Base-by-base conservation (phyloP, 2,113 vertebrate genomes). In the Stegostoma tigrinum region DNA sequence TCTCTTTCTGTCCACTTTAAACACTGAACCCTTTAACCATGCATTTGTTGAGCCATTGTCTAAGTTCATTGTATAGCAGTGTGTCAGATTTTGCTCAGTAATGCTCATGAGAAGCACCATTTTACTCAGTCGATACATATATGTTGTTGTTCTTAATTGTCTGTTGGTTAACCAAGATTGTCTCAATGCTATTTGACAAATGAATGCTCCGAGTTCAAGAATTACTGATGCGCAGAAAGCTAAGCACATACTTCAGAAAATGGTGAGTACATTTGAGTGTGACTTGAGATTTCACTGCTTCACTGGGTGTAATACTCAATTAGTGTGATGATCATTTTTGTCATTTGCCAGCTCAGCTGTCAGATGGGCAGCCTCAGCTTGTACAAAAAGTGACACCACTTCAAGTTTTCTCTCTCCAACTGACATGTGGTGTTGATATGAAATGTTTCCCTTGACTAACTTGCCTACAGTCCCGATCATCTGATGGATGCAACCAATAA, bases 401-500 rank as follows among this genome's bases (percentile, higher is more conserved):
- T 55, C 48, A 48, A 30, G 8, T 55, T 48, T 48, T 89, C 86
- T 30, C 48, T 52, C 52, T 2, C 86, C 52, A 8, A 55, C 27
- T 30, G 86, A 89, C 45, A 55, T 3, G 48, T 55, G 86, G 23
- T 27, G 42, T 87, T 52, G 42, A 87, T 27, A 0, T 52, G 6
- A 87, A 27, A 89, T 15, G 10, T 89, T 52, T 89, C 10, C 86
- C 48, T 55, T 83, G 80, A 42, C 80, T 38, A 80, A 80, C 34
- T 86, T 48, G 83, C 83, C 83, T 83, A 21, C 80, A 45, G 7
- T 83, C 80, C 38, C 17, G n/a, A 42, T 38, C 17, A 14, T 12
- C 86, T 89, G 86, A 89, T 30, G 86, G 86, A 89, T 55, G 86
- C 86, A 30, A 55, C 48, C 23, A 89, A 55, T 89, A 30, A 89